A percentile compares a stretch with the other conserved stretches of the same genome.
Evolutionary conservation across 2,113 vertebrate genomes (phyloP).

Genomic region (Chionodraco myersi): DNA sequence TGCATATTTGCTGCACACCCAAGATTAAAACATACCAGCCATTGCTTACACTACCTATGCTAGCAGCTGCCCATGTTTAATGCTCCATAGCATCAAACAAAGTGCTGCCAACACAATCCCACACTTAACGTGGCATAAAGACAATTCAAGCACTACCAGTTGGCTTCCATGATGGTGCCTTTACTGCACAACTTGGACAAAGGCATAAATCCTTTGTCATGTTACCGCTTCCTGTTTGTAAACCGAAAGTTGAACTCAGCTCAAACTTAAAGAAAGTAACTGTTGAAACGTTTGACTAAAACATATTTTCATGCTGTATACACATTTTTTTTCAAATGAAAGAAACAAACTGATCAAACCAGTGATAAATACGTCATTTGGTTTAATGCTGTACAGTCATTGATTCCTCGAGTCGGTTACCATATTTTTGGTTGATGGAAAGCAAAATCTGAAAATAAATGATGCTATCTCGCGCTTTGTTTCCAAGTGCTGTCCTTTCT

Average conservation of each 20-base stretch:
- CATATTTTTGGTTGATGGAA: slow-evolving; percentile 4
- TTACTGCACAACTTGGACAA: not conserved
- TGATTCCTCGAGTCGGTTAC: slow-evolving; percentile 2
- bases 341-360: not conserved
- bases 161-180: slow-evolving; percentile 4
- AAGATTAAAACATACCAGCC: not conserved
- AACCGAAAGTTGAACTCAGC: not conserved
- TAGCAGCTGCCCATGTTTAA: slow-evolving; percentile 1
- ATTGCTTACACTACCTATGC: not conserved
- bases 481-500: not conserved
- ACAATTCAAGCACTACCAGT: not conserved
- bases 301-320: not conserved
- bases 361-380: slow-evolving; percentile 9
- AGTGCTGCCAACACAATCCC: not conserved
- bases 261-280: not conserved
- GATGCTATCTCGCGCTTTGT: not conserved
- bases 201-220: not conserved
- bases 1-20: not conserved
- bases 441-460: slow-evolving; percentile 4
- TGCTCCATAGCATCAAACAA: not conserved
- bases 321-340: not conserved
- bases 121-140: not conserved
- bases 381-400: not conserved
- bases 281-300: not conserved
- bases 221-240: not conserved